These are phyloP conservation scores for Lissocephala sabroskyi DNA, from an alignment of 2,888 invertebrate genomes.

Conservation along the genomic window DNA sequence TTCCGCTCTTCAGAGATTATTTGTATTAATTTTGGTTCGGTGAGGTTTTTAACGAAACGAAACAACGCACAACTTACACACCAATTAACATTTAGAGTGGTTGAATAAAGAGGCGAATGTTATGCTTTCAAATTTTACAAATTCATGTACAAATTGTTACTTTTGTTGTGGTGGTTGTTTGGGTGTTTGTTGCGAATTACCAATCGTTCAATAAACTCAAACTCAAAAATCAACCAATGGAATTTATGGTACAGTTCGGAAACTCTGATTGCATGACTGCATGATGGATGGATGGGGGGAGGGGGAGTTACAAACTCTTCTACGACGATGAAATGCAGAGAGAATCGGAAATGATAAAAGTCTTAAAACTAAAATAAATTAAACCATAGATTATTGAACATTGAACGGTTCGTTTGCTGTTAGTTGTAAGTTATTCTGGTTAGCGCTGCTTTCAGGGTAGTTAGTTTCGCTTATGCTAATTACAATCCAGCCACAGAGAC, in stretches of 20 bases:
- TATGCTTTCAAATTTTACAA: no score
- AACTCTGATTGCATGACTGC: no score
- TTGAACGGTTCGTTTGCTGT: slow-evolving; percentile 32
- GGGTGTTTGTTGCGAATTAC: no score
- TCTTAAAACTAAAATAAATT: slow-evolving; percentile 34
- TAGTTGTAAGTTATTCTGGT: slow-evolving; percentile 23
- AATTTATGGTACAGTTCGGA: no score
- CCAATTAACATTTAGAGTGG: slow-evolving; percentile 57
- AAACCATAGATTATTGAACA: slow-evolving; percentile 28
- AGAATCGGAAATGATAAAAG: slow-evolving; percentile 22
- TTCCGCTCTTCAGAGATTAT: no score
- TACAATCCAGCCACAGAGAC: slow-evolving; percentile 62
- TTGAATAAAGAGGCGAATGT: slow-evolving; percentile 28
- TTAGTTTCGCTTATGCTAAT: slow-evolving; percentile 40
- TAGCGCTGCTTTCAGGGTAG: slow-evolving; percentile 21
- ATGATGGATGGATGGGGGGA: no score
- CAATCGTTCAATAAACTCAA: no score
- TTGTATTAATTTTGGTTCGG: slow-evolving; percentile 5
- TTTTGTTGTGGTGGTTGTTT: background rate
- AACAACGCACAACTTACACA: slow-evolving; percentile 49
- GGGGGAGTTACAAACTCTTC: background rate
- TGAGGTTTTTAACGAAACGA: slow-evolving; percentile 24
- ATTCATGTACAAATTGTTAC: slow-evolving; percentile 1
- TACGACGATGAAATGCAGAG: background rate
- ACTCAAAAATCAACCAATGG: no score